Evolutionary conservation across 2,797 vertebrate species (phyloP), one percentile per base, ranked within the genome.

Genomic region (Ficedula albicollis): DNA sequence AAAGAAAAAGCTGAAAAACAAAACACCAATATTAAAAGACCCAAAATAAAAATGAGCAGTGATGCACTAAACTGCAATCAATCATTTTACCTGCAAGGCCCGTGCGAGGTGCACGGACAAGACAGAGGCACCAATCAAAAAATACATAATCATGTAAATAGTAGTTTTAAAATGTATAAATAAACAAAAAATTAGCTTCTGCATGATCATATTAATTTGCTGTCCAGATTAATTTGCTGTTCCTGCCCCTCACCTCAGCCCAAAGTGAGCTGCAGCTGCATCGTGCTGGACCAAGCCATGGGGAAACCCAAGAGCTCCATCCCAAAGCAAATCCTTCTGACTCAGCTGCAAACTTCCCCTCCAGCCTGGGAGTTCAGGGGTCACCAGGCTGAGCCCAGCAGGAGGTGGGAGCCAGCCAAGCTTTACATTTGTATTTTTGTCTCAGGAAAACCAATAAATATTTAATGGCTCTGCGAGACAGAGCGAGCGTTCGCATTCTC

Each of bases 391-490:
- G 74, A 84, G 63, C 66, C 48, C 66, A 43, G 38, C 82, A 62
- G 85, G 79, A 62, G 66, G 32, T 9, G n/a, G 4, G 72, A 84
- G 54, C 54, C 92, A 88, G 76, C 51, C 95, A 66, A 79, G 86
- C 70, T 79, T 54, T 26, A 12, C 36, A 27, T 44, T 86, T 69
- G 19, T 73, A 15, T 78, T 90, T 87, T 84, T 48, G 23, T 84
- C 84, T 89, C 20, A 3, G 27, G 55, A 85, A 78, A 60, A 7
- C 51, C 68, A 51, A 78, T 96, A 87, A 94, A 95, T 96, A 52
- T 72, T 85, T 80, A 68, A 93, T 17, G 64, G 29, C 54, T 85
- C 49, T 30, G 41, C 0, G 2, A 93, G 75, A 70, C 17, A 18
- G 29, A 56, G 76, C 0, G 1, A 46, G 46, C 1, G 0, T 74